A percentile compares a stretch with the other conserved stretches of the same genome.
Evolutionary conservation across 2,797 vertebrate genomes (phyloP).

Genomic region (Acropternis orthonyx): DNA sequence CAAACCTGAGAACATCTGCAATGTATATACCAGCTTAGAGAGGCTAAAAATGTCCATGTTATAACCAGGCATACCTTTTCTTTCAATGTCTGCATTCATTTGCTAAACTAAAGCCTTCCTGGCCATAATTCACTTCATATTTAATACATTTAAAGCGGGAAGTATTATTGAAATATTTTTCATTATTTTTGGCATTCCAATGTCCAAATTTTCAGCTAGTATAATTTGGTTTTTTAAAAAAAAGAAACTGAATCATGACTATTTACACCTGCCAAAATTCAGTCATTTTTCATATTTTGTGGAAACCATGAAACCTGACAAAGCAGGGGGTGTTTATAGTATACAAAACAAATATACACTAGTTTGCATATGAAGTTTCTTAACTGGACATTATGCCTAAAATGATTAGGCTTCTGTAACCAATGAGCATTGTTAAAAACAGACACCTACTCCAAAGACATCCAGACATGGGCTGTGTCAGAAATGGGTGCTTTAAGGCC

Average conservation of each 20-base stretch:
- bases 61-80: not conserved
- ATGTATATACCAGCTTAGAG: not conserved
- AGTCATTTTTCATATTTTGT: not conserved
- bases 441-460: not conserved
- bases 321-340: not conserved
- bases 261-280: not conserved
- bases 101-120: not conserved
- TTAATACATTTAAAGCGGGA: not conserved
- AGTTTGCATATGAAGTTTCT: not conserved
- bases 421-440: not conserved
- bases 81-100: not conserved
- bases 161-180: not conserved
- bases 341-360: not conserved
- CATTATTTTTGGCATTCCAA: not conserved
- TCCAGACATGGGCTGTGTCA: not conserved
- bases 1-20: not conserved
- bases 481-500: not conserved
- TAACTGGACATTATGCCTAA: not conserved
- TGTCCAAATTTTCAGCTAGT: not conserved
- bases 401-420: not conserved
- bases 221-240: not conserved
- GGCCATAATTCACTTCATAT: not conserved
- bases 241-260: not conserved
- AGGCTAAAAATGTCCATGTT: not conserved
- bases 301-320: not conserved